These are phyloP conservation scores for Pithys albifrons DNA, from an alignment of 2,113 vertebrate species.

Conservation along the genomic window DNA sequence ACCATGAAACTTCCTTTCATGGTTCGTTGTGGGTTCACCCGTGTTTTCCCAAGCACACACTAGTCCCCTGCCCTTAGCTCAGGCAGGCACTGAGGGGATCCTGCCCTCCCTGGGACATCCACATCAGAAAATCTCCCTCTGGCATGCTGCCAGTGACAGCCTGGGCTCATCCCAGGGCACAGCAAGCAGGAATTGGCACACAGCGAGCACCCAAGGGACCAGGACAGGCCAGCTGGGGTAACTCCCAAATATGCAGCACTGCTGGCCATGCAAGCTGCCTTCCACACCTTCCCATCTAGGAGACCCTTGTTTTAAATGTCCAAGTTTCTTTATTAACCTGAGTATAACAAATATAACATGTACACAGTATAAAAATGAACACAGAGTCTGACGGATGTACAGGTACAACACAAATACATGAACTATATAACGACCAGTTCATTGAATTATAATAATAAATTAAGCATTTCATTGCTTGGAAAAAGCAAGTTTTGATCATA, in stretches of 20 bases:
- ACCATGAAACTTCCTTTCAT: background rate
- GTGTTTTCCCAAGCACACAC: background rate
- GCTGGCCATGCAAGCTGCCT: fast-evolving
- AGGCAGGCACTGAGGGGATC: background rate
- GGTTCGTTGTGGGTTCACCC: fast-evolving
- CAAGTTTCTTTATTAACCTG: conserved; percentile 85
- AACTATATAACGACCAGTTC: background rate
- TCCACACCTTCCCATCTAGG: background rate
- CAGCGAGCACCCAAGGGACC: background rate
- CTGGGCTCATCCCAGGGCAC: background rate
- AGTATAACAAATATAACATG: conserved; percentile 78
- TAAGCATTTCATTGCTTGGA: conserved; percentile 63
- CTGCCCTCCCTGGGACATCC: background rate
- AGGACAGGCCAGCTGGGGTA: background rate
- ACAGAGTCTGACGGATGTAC: conserved; percentile 24
- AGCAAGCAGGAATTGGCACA: background rate
- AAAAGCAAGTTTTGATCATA: conserved; percentile 69
- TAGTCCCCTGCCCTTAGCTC: background rate
- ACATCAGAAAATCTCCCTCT: no score
- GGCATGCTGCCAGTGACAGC: fast-evolving
- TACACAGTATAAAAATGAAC: conserved; percentile 81
- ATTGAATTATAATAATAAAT: background rate
- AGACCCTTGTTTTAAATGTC: conserved; percentile 42
- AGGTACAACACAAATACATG: conserved; percentile 64
- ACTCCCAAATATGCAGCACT: background rate